phyloP scores from a whole-genome alignment of 64 coral and sea anemone genomes.

The Pocillopora damicornis region DNA sequence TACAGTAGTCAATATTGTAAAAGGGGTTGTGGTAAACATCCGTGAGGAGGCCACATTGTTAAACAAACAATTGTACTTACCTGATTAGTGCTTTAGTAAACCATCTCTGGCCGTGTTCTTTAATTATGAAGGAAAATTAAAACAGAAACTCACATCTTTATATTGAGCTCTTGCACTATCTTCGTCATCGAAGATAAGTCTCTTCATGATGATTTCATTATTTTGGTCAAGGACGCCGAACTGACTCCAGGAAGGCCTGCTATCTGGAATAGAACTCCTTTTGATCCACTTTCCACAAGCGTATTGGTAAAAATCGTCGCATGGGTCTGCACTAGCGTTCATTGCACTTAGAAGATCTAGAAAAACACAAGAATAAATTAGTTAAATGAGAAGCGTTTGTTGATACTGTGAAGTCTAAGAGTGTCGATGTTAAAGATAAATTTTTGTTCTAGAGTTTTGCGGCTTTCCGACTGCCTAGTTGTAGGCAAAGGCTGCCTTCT shows the following conservation, averaged over 20 bases:
- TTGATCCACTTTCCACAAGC: conserved; percentile 82
- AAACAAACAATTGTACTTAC: no score
- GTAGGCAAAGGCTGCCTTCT: no score
- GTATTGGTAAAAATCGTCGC: conserved; percentile 83
- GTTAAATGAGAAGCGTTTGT: no score
- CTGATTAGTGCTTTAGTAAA: no score
- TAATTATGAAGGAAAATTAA: neutral
- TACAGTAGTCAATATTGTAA: no score
- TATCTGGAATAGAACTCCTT: conserved; percentile 70
- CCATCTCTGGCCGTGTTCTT: no score
- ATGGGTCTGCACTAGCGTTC: conserved; percentile 61
- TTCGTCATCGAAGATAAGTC: conserved; percentile 34
- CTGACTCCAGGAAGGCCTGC: conserved; percentile 69
- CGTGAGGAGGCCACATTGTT: no score
- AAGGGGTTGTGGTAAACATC: no score
- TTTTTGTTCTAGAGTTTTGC: no score
- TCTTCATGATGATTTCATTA: conserved; percentile 63
- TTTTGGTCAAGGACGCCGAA: conserved; percentile 54
- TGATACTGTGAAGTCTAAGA: no score
- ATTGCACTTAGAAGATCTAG: conserved; percentile 76
- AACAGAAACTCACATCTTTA: conserved; percentile 38
- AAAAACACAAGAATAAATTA: neutral
- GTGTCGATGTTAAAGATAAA: no score
- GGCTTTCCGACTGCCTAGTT: no score
- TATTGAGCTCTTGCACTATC: conserved; percentile 44